phyloP scores from a whole-genome alignment of 2,797 vertebrate species.

The Prionace glauca region DNA sequence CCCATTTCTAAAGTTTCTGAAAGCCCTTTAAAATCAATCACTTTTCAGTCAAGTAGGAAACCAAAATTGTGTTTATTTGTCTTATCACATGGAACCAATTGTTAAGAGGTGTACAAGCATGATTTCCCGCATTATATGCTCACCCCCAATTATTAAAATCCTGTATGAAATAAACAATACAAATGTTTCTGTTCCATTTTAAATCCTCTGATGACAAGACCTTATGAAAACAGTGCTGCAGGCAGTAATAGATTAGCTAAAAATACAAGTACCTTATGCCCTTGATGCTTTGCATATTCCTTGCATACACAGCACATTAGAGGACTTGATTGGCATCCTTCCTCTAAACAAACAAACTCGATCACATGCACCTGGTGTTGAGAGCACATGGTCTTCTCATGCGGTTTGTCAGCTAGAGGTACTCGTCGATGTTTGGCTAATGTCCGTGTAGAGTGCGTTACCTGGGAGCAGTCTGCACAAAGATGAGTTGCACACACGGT shows the following conservation, averaged over 20 bases:
- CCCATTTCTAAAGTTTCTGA: background rate
- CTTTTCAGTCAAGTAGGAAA: background rate
- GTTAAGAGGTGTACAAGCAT: background rate
- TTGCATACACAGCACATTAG: slow-evolving; percentile 99
- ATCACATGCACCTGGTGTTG: slow-evolving; percentile 98
- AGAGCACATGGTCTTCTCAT: slow-evolving; percentile 90
- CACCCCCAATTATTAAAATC: background rate
- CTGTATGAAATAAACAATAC: background rate
- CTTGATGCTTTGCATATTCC: slow-evolving; percentile 97
- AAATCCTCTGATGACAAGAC: background rate
- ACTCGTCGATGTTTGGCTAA: slow-evolving; percentile 91
- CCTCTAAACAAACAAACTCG: slow-evolving; percentile 95
- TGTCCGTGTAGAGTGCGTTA: slow-evolving; percentile 94
- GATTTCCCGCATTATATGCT: background rate
- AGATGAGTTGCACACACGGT: slow-evolving; percentile 95
- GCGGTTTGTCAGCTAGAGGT: slow-evolving; percentile 92
- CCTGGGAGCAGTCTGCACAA: slow-evolving; percentile 88
- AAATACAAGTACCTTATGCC: slow-evolving; percentile 77
- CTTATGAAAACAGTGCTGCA: background rate
- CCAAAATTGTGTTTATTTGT: background rate
- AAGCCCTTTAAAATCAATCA: background rate
- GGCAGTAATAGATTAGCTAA: background rate
- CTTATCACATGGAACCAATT: background rate
- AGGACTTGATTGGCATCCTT: slow-evolving; percentile 79
- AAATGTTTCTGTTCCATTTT: slow-evolving; percentile 36